Evolutionary conservation across 1,140 invertebrate genomes (phyloP).

Genomic region (Trachymyrmex cornetzi): DNA sequence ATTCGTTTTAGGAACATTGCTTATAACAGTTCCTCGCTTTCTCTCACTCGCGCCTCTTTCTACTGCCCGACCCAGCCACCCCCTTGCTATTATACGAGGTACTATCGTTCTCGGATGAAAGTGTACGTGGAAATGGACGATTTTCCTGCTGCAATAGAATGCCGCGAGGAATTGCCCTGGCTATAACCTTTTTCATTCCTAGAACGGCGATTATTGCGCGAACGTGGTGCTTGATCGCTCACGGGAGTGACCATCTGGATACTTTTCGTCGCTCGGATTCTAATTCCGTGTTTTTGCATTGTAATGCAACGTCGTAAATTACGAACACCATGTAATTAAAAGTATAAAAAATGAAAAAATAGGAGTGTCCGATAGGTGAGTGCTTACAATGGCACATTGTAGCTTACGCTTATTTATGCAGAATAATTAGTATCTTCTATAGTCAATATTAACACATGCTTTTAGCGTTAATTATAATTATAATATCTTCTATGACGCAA

Average conservation of each 20-base stretch:
- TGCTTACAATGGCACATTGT: neutral
- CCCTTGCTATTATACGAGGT: constrained; percentile 34
- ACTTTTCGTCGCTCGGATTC: constrained; percentile 3
- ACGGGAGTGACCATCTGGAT: neutral
- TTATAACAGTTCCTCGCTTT: constrained; percentile 28
- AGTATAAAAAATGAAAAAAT: neutral
- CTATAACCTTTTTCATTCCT: constrained; percentile 42
- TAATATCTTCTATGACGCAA: neutral
- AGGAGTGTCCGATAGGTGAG: neutral
- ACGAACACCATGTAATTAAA: constrained; percentile 26
- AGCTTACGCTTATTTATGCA: neutral
- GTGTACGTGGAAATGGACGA: constrained; percentile 56
- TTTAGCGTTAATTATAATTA: constrained; percentile 51
- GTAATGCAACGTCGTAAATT: constrained; percentile 15
- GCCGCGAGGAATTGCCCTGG: constrained; percentile 31
- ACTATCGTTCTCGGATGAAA: constrained; percentile 51
- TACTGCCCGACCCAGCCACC: neutral
- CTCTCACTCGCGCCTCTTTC: constrained; percentile 8
- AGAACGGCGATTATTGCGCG: constrained; percentile 33
- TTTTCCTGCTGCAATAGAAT: constrained; percentile 54
- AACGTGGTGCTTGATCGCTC: constrained; percentile 8
- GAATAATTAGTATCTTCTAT: constrained; percentile 35
- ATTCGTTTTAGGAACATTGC: constrained; percentile 57
- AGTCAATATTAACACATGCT: constrained; percentile 21
- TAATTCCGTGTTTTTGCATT: constrained; percentile 24